Evolutionary conservation across 2,888 invertebrate genomes (phyloP).

Genomic region (Quadroppia sp.): DNA sequence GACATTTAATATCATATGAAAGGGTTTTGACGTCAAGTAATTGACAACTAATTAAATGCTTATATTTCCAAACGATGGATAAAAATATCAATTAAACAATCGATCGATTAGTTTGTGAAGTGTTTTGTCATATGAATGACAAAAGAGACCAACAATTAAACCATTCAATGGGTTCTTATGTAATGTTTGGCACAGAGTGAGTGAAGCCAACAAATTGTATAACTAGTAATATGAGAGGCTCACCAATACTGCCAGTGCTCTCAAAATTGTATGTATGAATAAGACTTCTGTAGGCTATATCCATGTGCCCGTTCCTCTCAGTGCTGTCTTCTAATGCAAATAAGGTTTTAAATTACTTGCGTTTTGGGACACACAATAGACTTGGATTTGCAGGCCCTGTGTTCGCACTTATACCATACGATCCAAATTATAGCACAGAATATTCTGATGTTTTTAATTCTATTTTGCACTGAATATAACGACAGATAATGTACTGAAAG

Average conservation of each 20-base stretch:
- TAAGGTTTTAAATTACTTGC: conserved; percentile 32
- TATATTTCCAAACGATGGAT: neutral
- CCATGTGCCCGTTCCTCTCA: neutral
- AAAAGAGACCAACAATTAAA: conserved; percentile 4
- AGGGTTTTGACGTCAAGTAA: too few relatives aligned
- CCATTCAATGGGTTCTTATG: neutral
- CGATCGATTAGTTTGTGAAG: neutral
- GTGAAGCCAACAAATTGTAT: neutral
- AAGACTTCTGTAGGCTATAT: conserved; percentile 9
- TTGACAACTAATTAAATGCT: conserved; percentile 2
- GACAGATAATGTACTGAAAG: neutral
- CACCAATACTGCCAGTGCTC: too few relatives aligned
- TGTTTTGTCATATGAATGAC: neutral
- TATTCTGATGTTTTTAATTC: neutral
- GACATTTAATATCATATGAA: too few relatives aligned
- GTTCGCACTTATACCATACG: neutral
- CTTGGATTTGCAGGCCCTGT: conserved; percentile 8
- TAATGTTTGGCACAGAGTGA: neutral
- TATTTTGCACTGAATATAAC: conserved; percentile 4
- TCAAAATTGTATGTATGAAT: conserved; percentile 22
- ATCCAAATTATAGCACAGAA: neutral
- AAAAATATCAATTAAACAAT: neutral
- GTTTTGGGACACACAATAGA: conserved; percentile 32
- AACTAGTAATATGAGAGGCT: neutral
- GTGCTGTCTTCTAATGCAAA: conserved; percentile 25